Evolutionary conservation across 2,888 invertebrate species (phyloP).

Genomic region (Lasioglossum figueresi): DNA sequence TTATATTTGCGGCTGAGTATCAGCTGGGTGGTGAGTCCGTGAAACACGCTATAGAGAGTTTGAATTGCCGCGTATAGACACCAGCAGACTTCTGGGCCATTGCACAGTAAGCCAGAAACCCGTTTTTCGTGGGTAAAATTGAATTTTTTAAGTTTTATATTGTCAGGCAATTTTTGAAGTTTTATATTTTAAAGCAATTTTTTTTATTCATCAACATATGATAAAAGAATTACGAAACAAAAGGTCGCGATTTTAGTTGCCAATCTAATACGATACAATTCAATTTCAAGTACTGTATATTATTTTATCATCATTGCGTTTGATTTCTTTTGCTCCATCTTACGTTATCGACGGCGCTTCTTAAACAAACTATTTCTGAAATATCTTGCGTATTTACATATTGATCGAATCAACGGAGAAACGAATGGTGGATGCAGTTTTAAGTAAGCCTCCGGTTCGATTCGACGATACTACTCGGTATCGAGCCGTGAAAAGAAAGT

Average conservation of each 20-base stretch:
- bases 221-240: too few relatives aligned
- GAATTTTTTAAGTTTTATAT: not conserved
- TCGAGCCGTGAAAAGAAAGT: conserved; percentile 39
- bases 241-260: too few relatives aligned
- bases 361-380: not conserved
- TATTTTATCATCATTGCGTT: not conserved
- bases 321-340: not conserved
- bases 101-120: not conserved
- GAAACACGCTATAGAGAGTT: conserved; percentile 45
- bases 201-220: too few relatives aligned
- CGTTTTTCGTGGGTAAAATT: not conserved
- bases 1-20: conserved; percentile 83
- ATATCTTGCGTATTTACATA: conserved; percentile 8
- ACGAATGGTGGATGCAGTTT: not conserved
- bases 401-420: conserved; percentile 29
- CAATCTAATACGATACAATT: too few relatives aligned
- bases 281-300: not conserved
- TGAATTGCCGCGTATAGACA: conserved; percentile 14
- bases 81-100: not conserved
- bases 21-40: conserved; percentile 58
- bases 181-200: too few relatives aligned
- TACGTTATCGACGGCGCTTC: not conserved
- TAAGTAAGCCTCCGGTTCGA: not conserved
- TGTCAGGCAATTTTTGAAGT: too few relatives aligned
- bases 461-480: conserved; percentile 29